Base-by-base conservation (phyloP, 2,113 vertebrate species). In the Mustela nigripes region DNA sequence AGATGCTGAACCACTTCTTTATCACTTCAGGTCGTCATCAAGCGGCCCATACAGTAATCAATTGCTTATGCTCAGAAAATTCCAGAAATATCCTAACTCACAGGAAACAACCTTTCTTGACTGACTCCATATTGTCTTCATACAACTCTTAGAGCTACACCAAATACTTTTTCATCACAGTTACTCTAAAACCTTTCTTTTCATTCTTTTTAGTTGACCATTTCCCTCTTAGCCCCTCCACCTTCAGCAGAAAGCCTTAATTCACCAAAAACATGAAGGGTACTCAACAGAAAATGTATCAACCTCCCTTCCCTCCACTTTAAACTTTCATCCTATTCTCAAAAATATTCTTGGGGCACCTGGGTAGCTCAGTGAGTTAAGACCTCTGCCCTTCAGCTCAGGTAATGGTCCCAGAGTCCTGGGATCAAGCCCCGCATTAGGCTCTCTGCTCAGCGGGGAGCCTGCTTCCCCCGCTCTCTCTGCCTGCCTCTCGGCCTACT, bases 161-260 rank as follows among this genome's bases (percentile, higher is more conserved):
- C 73, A 92, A 42, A 36, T 71, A 76, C 48, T 33, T 76, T 58
- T 62, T 89, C 39, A 96, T 63, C 86, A 81, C 7, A 84, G 21
- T 45, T 87, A 39, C 45, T 85, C 36, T 67, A 19, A 80, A 91
- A 50, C 58, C 28, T 69, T 83, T 73, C 39, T 94, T 69, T 16
- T 28, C n/a, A 65, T 73, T 90, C 21, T 82, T 95, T 53, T 73
- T 53, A 67, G 62, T 19, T 65, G 31, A 39, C 28, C 18, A 33
- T 84, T 94, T 90, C 39, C 73, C 24, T 39, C 80, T 87, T 16
- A 87, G 19, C 10, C 7, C 53, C 22, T 82, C 53, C 22, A 82
- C 28, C 73, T 80, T 67, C 42, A 82, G n/a, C 24, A 95, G 78
- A 82, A 96, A 96, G 56, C 2, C 39, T 60, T 88, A 56, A 84